Conservation (phyloP, 2,888 invertebrate genomes). For the Reticulitermes lucifugus region DNA sequence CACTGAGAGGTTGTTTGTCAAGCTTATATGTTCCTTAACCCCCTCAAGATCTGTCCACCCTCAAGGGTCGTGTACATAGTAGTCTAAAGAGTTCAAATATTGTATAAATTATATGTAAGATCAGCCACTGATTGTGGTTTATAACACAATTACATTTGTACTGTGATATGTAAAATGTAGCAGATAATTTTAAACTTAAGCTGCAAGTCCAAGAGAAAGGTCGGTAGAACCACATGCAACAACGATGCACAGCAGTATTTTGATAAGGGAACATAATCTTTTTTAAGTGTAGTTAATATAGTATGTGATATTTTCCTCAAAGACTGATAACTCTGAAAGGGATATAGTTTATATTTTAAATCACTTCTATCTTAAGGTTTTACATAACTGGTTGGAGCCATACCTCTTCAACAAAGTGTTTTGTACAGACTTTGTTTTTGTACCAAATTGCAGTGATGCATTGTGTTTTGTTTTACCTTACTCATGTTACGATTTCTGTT, state of each 20-base stretch:
- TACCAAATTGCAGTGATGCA: slow-evolving; percentile 50
- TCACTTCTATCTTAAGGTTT: slow-evolving; percentile 55
- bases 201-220: slow-evolving; percentile 55
- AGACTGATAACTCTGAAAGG: slow-evolving; percentile 64
- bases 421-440: slow-evolving; percentile 51
- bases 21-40: slow-evolving; percentile 55
- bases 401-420: slow-evolving; percentile 49
- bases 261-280: slow-evolving; percentile 52
- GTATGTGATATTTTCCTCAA: slow-evolving; percentile 67
- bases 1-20: slow-evolving; percentile 47
- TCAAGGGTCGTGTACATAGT: slow-evolving; percentile 57
- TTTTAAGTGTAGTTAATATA: slow-evolving; percentile 52
- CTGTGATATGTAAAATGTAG: slow-evolving; percentile 66
- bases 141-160: slow-evolving; percentile 57
- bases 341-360: slow-evolving; percentile 53
- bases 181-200: slow-evolving; percentile 56
- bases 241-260: slow-evolving; percentile 55
- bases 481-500: slow-evolving; percentile 45
- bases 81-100: slow-evolving; percentile 55
- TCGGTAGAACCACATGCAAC: slow-evolving; percentile 53
- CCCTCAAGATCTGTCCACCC: slow-evolving; percentile 57
- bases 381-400: slow-evolving; percentile 56
- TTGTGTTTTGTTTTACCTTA: slow-evolving; percentile 49
- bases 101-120: slow-evolving; percentile 55
- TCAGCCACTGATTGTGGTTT: slow-evolving; percentile 44